Base-by-base conservation (phyloP, 2,113 vertebrate species). In the Cynopterus brachyotis region DNA sequence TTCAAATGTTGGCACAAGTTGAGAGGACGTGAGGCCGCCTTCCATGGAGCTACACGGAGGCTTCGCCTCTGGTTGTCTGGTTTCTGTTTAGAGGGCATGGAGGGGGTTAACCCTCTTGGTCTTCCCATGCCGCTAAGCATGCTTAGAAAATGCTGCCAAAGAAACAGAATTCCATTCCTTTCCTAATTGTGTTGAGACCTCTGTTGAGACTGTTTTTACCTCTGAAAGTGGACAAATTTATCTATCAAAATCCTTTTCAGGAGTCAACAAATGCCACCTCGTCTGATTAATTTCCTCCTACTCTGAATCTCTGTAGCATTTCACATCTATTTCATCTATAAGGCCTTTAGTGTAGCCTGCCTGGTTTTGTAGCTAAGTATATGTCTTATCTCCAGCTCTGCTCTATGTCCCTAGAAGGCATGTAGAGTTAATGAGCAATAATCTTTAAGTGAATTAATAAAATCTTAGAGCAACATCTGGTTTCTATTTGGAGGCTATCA, bases 101-200 rank as follows among this genome's bases (percentile, higher is more conserved):
- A 97, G 79, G 42, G 70, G 89, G 96, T 85, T 80, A 95, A 70
- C 57, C 3, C 19, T 28, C 97, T 97, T 81, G 75, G 70, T 90
- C 87, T 96, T 60, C 67, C 45, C 55, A 87, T 87, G 93, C 80
- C 89, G 91, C 96, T 84, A 70, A 95, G 93, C 37, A 24, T 62
- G 93, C 96, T 97, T 80, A 96, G 98, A 94, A 95, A 90, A 96
- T 37, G 9, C 90, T 97, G 24, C 96, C 93, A 59, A 89, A 75
- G 91, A 97, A 95, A 90, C 24, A 83, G 82, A 70, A 59, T 91
- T 94, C 83, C 88, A 30, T 75, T 72, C 73, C 64, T 76, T 72
- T 40, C 17, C 86, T 50, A 28, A 86, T 91, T 93, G 93, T 86
- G 50, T 55, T 73, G 89, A 50, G 62, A 47, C 81, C 76, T 82